These are phyloP conservation scores for Conus canariensis DNA, from an alignment of 2,888 invertebrate species.

Conservation along the genomic window DNA sequence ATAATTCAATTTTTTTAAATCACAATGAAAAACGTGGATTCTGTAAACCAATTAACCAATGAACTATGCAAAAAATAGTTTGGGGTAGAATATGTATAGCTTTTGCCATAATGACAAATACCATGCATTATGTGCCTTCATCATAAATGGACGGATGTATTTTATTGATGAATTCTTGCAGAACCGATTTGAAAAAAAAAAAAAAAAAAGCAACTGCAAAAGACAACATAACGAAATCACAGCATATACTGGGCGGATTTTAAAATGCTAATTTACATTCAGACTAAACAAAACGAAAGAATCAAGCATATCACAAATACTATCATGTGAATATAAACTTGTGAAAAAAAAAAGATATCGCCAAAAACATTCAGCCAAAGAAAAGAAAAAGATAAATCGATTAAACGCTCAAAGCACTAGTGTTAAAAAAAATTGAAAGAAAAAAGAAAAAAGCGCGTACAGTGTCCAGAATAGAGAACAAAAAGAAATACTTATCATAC, in stretches of 20 bases:
- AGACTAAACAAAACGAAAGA: constrained; percentile 7
- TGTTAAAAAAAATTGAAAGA: neutral
- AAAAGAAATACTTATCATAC: neutral
- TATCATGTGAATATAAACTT: too few species aligned
- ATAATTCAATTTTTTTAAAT: too few species aligned
- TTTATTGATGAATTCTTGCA: too few species aligned
- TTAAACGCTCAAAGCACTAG: neutral
- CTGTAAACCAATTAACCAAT: too few species aligned
- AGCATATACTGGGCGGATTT: neutral
- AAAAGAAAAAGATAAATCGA: neutral
- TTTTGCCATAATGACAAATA: neutral
- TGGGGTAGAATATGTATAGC: neutral
- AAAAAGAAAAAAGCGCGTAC: neutral
- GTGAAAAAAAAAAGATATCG: too few species aligned
- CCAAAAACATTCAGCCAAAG: neutral
- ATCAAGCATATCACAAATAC: neutral
- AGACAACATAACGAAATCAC: neutral
- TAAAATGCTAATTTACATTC: neutral
- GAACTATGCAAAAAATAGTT: neutral
- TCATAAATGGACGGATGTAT: neutral
- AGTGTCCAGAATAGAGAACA: neutral
- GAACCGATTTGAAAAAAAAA: neutral
- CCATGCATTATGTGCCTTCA: neutral
- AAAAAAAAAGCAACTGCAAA: neutral
- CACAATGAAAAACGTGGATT: too few species aligned